Evolutionary conservation across 2,797 vertebrate genomes (phyloP).

Genomic region (Pygocentrus nattereri): DNA sequence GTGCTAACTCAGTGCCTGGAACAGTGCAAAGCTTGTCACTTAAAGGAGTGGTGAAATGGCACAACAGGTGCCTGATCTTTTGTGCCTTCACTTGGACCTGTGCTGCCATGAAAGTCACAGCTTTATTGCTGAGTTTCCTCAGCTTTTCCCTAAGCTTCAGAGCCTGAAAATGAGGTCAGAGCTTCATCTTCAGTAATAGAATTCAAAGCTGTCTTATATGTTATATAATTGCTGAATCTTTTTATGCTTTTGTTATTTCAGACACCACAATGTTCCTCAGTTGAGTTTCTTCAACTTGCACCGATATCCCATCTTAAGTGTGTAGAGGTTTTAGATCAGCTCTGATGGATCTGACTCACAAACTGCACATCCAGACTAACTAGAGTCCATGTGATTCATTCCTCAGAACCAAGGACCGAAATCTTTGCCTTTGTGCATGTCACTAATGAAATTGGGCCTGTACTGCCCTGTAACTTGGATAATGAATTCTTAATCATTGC

Average conservation of each 20-base stretch:
- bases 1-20: slow-evolving; percentile 43
- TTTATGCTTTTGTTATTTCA: slow-evolving; percentile 39
- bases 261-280: slow-evolving; percentile 49
- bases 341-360: slow-evolving; percentile 32
- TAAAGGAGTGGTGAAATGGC: slow-evolving; percentile 41
- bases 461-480: neutral
- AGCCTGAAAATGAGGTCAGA: slow-evolving; percentile 59
- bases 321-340: slow-evolving; percentile 57
- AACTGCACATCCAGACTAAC: slow-evolving; percentile 45
- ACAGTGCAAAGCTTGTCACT: slow-evolving; percentile 52
- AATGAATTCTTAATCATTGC: neutral
- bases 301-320: slow-evolving; percentile 48
- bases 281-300: slow-evolving; percentile 51
- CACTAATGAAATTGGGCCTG: slow-evolving; percentile 12
- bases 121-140: slow-evolving; percentile 42
- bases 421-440: slow-evolving; percentile 47
- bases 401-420: slow-evolving; percentile 13
- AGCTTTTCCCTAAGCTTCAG: slow-evolving; percentile 55
- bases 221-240: neutral
- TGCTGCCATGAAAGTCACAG: slow-evolving; percentile 15
- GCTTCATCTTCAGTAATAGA: neutral
- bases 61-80: slow-evolving; percentile 52
- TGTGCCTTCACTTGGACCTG: slow-evolving; percentile 55
- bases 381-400: slow-evolving; percentile 52
- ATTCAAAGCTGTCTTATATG: neutral